phyloP scores from a whole-genome alignment of 2,888 invertebrate genomes.

The Eurois occulta region DNA sequence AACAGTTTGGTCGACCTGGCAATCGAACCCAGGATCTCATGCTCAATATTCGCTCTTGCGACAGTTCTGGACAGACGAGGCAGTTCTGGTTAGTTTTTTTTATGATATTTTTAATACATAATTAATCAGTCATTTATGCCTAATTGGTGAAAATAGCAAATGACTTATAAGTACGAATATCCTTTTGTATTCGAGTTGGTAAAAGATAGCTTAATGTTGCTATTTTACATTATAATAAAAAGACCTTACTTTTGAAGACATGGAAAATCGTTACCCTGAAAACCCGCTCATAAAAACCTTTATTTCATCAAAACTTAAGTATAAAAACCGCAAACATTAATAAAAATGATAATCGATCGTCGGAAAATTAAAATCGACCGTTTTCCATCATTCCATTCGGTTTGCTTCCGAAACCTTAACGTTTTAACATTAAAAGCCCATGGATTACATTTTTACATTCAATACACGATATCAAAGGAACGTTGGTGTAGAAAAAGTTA shows the following conservation, averaged over 20 bases:
- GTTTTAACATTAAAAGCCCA: slow-evolving; percentile 21
- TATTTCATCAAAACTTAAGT: too few species aligned
- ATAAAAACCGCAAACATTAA: not conserved
- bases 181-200: not conserved
- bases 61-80: too few species aligned
- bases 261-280: not conserved
- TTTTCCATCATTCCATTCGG: slow-evolving; percentile 18
- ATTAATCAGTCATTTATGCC: too few species aligned
- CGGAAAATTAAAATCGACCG: slow-evolving; percentile 14
- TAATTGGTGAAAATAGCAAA: too few species aligned
- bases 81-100: not conserved
- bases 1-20: not conserved
- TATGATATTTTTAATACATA: not conserved
- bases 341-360: not conserved
- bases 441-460: slow-evolving; percentile 42
- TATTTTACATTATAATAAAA: not conserved
- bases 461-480: slow-evolving; percentile 45
- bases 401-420: slow-evolving; percentile 10
- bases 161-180: not conserved
- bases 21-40: not conserved
- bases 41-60: not conserved
- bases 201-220: not conserved
- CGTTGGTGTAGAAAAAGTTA: slow-evolving; percentile 59
- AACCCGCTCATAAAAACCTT: rapidly evolving
- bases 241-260: not conserved